Evolutionary conservation across 37 sponge, comb jelly and placozoan species (phyloP).

Genomic region (Eunapius fragilis): DNA sequence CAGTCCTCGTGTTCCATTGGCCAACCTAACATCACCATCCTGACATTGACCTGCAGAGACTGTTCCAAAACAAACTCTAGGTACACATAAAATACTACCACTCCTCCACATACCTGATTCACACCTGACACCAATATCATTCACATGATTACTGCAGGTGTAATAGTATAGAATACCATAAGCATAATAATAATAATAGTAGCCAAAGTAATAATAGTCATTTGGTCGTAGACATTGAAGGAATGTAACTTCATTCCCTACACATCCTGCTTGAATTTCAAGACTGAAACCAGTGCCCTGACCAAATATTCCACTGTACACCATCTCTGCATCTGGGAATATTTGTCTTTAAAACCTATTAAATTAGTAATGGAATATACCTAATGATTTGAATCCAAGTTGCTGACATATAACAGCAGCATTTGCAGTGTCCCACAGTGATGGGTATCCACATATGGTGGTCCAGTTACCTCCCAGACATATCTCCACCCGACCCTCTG

Average conservation of each 20-base stretch:
- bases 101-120: not conserved
- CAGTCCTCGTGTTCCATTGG: not conserved
- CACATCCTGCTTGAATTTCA: not conserved
- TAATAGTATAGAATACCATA: not conserved
- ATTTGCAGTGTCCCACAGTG: not conserved
- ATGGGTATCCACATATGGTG: not conserved
- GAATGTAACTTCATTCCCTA: not conserved
- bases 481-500: not conserved
- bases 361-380: not conserved
- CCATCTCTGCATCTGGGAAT: not conserved
- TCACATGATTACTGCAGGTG: not conserved
- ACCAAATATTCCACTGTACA: not conserved
- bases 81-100: not conserved
- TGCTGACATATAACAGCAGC: not conserved
- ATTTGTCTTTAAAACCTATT: not conserved
- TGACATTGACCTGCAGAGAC: not conserved
- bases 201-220: no score
- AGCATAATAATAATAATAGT: no score
- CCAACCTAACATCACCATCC: slow-evolving; percentile 15
- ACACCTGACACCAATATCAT: not conserved
- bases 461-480: not conserved
- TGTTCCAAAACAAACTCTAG: not conserved
- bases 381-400: not conserved
- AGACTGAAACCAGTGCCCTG: not conserved
- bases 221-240: not conserved